phyloP scores from a whole-genome alignment of 2,797 vertebrate genomes.

The Zalophus californianus region DNA sequence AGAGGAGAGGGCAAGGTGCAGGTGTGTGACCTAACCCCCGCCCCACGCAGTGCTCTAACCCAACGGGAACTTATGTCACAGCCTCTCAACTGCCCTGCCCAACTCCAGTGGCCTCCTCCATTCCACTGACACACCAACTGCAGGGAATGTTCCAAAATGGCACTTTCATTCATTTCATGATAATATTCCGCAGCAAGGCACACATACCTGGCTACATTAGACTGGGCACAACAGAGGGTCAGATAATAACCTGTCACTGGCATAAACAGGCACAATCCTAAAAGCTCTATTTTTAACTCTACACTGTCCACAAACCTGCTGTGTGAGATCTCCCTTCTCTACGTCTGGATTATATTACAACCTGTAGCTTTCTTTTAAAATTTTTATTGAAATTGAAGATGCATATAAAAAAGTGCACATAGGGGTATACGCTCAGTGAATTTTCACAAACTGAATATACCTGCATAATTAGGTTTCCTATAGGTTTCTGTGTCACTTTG shows the following conservation, averaged over 20 bases:
- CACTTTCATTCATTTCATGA: neutral
- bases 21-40: neutral
- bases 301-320: neutral
- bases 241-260: neutral
- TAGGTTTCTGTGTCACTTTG: neutral
- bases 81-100: neutral
- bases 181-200: neutral
- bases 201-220: neutral
- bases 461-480: neutral
- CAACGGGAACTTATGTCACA: too few species aligned
- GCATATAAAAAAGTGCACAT: neutral
- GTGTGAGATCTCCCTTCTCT: neutral
- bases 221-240: neutral
- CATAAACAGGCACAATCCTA: neutral
- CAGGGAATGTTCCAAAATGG: neutral
- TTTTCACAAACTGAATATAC: neutral
- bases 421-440: neutral
- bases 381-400: conserved; percentile 23
- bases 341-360: neutral
- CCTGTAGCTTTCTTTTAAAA: neutral
- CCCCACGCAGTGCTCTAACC: neutral
- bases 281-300: neutral
- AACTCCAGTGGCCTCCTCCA: neutral
- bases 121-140: neutral
- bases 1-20: neutral